Evolutionary conservation across 2,888 invertebrate genomes (phyloP).

Genomic region (Drosophila macrospina): DNA sequence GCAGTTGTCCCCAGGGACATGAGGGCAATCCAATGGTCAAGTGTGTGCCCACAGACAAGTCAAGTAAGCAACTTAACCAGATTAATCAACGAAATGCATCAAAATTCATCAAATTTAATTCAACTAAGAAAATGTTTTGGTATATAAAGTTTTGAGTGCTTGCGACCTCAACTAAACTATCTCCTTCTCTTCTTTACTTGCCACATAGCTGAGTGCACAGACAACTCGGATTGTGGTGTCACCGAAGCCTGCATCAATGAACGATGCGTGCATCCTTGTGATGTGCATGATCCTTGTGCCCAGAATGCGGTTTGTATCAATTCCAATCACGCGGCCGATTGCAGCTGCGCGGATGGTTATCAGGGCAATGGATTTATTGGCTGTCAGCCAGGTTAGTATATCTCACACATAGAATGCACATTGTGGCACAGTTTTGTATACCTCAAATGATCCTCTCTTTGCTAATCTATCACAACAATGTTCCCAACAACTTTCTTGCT

Average conservation of each 20-base stretch:
- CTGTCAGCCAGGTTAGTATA: constrained; percentile 90
- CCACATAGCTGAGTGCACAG: constrained; percentile 92
- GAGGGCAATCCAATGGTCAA: constrained; percentile 93
- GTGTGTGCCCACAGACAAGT: constrained; percentile 89
- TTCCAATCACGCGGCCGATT: constrained; percentile 94
- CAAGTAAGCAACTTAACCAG: constrained; percentile 88
- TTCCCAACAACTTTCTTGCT: constrained; percentile 44
- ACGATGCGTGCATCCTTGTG: constrained; percentile 94
- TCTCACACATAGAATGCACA: constrained; percentile 63
- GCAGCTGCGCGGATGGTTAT: constrained; percentile 93
- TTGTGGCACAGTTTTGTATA: constrained; percentile 50
- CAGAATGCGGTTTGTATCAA: constrained; percentile 94
- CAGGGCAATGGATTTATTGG: constrained; percentile 94
- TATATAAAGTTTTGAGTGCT: background rate
- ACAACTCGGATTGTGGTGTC: constrained; percentile 93
- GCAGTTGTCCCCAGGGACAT: constrained; percentile 92
- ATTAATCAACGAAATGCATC: constrained; percentile 62
- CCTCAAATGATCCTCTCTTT: constrained; percentile 42
- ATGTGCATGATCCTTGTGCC: constrained; percentile 93
- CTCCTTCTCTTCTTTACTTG: background rate
- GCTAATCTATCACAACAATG: constrained; percentile 68
- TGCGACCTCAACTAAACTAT: background rate
- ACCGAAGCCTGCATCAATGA: constrained; percentile 94
- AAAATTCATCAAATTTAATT: constrained; percentile 34
- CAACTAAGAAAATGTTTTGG: constrained; percentile 21